Conservation (phyloP, 2,113 vertebrate genomes). For the Opisthocomus hoazin region DNA sequence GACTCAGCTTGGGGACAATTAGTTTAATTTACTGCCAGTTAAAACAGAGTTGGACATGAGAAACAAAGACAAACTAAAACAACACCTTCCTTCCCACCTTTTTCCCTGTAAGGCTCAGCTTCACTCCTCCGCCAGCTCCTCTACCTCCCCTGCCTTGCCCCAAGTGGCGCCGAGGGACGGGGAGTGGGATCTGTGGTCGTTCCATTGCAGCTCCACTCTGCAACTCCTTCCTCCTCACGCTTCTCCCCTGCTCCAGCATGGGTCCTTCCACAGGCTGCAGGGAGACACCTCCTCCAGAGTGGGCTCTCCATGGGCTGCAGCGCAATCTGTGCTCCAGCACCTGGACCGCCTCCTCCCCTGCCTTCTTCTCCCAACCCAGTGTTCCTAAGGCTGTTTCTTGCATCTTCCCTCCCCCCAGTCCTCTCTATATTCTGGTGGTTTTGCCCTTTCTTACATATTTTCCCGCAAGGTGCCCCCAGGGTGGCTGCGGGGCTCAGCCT, state of each 20-base stretch:
- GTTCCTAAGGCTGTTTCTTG: not conserved
- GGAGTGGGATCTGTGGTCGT: not conserved
- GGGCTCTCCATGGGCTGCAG: accelerated
- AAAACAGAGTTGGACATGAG: not conserved
- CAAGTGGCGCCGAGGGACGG: accelerated
- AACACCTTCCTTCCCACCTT: not conserved
- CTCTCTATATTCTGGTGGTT: not conserved
- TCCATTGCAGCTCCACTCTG: not conserved
- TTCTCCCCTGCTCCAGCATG: no score
- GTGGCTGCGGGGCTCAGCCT: accelerated
- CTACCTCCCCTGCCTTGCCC: no score
- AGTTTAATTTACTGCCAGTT: not conserved
- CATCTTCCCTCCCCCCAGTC: accelerated
- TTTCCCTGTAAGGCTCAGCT: not conserved
- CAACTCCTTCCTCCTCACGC: not conserved
- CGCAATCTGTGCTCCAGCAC: not conserved
- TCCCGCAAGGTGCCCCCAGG: accelerated
- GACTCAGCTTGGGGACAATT: not conserved
- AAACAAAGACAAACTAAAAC: not conserved
- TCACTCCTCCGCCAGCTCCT: not conserved
- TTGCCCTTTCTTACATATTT: not conserved
- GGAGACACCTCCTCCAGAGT: not conserved
- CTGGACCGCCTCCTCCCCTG: not conserved
- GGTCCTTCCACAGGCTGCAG: not conserved
- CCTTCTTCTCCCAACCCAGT: not conserved